phyloP scores from a whole-genome alignment of 2,888 invertebrate species.

The Ophioninae sp. region DNA sequence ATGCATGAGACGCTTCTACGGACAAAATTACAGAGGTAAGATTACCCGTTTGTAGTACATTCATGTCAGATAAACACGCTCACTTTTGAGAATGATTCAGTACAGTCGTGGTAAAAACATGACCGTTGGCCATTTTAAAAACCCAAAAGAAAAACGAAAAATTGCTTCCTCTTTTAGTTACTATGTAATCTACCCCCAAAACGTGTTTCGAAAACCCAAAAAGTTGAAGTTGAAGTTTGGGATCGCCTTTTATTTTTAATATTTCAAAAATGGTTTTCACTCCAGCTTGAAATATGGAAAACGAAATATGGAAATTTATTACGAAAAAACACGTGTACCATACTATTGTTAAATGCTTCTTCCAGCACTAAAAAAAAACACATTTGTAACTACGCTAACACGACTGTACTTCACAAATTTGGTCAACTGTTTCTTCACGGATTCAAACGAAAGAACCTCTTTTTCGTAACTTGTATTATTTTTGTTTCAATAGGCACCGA shows the following conservation, averaged over 20 bases:
- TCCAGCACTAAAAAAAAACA: no score
- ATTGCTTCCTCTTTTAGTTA: background rate
- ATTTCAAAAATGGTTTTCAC: background rate
- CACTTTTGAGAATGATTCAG: background rate
- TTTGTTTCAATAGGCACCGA: conserved; percentile 75
- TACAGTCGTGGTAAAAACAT: background rate
- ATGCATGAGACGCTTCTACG: conserved; percentile 53
- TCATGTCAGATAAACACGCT: conserved; percentile 7
- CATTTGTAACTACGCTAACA: conserved; percentile 2
- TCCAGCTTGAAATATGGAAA: background rate
- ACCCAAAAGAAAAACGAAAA: no score
- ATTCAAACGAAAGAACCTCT: background rate
- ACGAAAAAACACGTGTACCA: background rate
- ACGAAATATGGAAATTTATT: no score
- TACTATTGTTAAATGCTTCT: background rate
- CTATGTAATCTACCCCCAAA: background rate
- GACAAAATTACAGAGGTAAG: conserved; percentile 51
- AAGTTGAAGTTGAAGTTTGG: no score
- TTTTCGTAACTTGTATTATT: background rate
- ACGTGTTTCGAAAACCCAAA: no score
- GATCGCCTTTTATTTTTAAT: background rate
- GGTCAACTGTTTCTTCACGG: background rate
- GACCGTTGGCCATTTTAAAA: background rate
- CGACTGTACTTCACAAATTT: conserved; percentile 3
- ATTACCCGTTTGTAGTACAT: conserved; percentile 21